Base-by-base conservation (phyloP, 1,140 invertebrate species). In the Ericerus pela region DNA sequence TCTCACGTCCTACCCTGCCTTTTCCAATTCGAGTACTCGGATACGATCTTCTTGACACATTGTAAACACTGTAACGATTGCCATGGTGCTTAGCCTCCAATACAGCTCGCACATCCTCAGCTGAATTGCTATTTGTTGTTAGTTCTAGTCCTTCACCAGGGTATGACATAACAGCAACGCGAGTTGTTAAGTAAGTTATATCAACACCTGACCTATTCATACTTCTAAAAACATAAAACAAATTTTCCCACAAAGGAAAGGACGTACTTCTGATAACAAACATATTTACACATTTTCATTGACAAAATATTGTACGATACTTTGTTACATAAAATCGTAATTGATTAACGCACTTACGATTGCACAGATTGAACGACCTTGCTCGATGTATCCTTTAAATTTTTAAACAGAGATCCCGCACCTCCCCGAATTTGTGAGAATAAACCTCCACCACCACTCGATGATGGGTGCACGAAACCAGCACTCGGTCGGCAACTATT, bases 351-450 rank as follows among this genome's bases (percentile, higher is more conserved):
- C 30, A 81, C 81, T 79, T 71, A 88, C 84, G 91, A 88, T 67
- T 93, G 90, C 47, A 96, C 88, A 27, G 90, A 88, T 66, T 95
- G 89, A 80, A 96, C 94, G 14, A 97, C 88, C 78, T 94, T 95
- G 16, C 81, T 85, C 6, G 92, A 95, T 1, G 92, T 95, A 65
- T 97, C 94, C 68, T 94, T 95, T 14, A 97, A 73, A 67, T 96
- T 96, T 62, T 93, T 93, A 37, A 96, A 73, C 61, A 92, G 81
- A 64, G 79, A 88, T 16, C 85, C 87, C 29, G 87, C 85, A 41
- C 85, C 86, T 26, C 86, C 87, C 63, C 79, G 81, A 2, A 91
- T 72, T 0, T 85, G 86, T 11, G 85, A 88, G 64, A 91, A 86
- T 12, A 90, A 66, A 27, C 85, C 80, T 16, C 76, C 75, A 28